Base-by-base conservation (phyloP, 2,888 invertebrate genomes). In the Drosophila picticornis region DNA sequence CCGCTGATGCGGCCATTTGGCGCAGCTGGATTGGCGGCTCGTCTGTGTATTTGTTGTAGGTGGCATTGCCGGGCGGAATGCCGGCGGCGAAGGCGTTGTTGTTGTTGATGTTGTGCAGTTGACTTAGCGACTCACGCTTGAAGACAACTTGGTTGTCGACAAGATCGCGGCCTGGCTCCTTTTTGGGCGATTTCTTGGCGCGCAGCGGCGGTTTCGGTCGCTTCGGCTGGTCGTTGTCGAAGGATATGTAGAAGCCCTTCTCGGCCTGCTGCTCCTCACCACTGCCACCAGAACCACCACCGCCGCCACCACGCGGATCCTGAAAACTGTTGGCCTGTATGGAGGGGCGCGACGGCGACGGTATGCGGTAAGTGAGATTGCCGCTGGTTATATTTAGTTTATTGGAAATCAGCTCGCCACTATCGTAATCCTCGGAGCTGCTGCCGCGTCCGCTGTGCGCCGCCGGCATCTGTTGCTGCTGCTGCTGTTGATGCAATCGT, bases 221-320 rank as follows among this genome's bases (percentile, higher is more conserved):
- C 92, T 97, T 97, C 22, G 98, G 97, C 87, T 96, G 96, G 67
- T 97, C 97, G 92, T 97, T 96, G 92, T 98, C 98, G 92, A 99
- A 98, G 59, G 98, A 97, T 91, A 99, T 97, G 93, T 98, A 98
- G 94, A 99, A 99, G 36, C 97, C 97, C 93, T 97, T 97, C 92
- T 97, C 96, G 72, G 94, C 94, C 7, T 94, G 74, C 52, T 94
- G 73, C 22, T 94, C 94, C 43, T 94, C 92, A 57, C 94, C 92
- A 55, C 64, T 60, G 67, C 93, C 92, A 66, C 74, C 68, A 19
- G 60, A 34, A 0, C 60, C 64, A 1, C 62, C 61, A 22, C 92
- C 57, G 4, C 38, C 34, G 2, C 73, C 60, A 36, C 59, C 57
- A 13, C 92, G 91, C 74, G 88, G 94, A 91, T 92, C 94, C 94